Conservation (phyloP, 2,888 invertebrate genomes). For the Drosophila diplacantha region DNA sequence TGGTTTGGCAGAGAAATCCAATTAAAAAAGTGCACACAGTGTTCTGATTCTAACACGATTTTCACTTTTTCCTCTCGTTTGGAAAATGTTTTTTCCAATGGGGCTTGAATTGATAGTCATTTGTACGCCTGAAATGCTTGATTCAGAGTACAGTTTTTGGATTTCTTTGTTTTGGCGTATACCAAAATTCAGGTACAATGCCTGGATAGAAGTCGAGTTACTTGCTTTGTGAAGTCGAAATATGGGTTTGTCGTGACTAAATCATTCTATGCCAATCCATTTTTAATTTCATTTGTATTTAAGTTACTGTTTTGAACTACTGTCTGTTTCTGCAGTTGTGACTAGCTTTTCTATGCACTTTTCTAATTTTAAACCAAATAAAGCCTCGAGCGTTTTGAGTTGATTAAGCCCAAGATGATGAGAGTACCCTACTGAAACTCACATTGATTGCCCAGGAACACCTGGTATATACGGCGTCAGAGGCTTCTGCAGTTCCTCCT, state of each 20-base stretch:
- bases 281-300: no score
- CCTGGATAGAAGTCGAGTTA: not conserved
- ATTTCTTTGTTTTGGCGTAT: not conserved
- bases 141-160: not conserved
- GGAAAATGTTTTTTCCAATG: conserved; percentile 5
- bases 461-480: conserved; percentile 14
- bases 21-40: conserved; percentile 65
- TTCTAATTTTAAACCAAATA: not conserved
- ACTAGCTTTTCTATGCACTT: not conserved
- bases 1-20: conserved; percentile 61
- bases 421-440: not conserved
- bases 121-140: not conserved
- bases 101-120: conserved; percentile 20
- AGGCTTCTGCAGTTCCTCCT: conserved; percentile 4
- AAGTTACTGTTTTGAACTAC: no score
- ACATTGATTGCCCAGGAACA: conserved; percentile 35
- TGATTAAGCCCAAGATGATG: conserved; percentile 21
- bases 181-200: not conserved
- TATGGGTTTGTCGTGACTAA: no score
- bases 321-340: no score
- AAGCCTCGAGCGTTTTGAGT: conserved; percentile 18
- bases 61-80: conserved; percentile 49
- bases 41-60: conserved; percentile 57
- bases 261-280: no score
- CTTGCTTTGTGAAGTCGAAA: no score